phyloP scores from a whole-genome alignment of 2,888 invertebrate species.

The Epinotia brunnichana region DNA sequence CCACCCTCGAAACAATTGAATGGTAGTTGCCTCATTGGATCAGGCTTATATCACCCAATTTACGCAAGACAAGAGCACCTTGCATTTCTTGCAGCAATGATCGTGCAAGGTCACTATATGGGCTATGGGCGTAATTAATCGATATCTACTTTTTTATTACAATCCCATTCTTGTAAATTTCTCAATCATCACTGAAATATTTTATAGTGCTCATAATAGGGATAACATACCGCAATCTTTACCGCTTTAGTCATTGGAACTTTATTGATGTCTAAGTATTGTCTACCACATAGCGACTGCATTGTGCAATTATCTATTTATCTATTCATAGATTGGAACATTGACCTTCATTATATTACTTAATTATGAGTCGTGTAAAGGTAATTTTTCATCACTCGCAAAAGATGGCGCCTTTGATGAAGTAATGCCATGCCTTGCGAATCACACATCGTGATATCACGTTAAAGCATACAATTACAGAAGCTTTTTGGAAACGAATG shows the following conservation, averaged over 20 bases:
- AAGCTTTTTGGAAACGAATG: too few relatives aligned
- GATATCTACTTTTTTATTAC: slow-evolving; percentile 10
- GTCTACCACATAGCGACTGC: too few relatives aligned
- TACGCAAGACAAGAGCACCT: slow-evolving; percentile 24
- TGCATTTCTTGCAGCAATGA: slow-evolving; percentile 18
- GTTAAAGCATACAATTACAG: too few relatives aligned
- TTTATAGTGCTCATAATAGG: not conserved
- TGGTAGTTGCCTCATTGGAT: slow-evolving; percentile 3
- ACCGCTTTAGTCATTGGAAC: not conserved
- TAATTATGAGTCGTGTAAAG: too few relatives aligned
- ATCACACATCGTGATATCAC: too few relatives aligned
- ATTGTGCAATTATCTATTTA: too few relatives aligned
- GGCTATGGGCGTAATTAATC: slow-evolving; percentile 17
- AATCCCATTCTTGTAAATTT: slow-evolving; percentile 12
- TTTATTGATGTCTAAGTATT: not conserved
- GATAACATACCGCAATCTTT: not conserved
- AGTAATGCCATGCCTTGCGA: too few relatives aligned
- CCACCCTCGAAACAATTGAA: not conserved
- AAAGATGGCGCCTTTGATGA: not conserved
- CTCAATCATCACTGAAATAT: not conserved
- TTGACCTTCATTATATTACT: too few relatives aligned
- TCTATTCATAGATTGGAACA: too few relatives aligned
- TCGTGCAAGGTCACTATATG: slow-evolving; percentile 7
- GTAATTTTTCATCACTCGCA: not conserved
- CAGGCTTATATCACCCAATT: slow-evolving; percentile 7